Percentiles rank a stretch among this genome's conserved stretches.
These are phyloP conservation scores for Orthonyx spaldingii DNA, from an alignment of 2,113 vertebrate species.

Conservation along the genomic window DNA sequence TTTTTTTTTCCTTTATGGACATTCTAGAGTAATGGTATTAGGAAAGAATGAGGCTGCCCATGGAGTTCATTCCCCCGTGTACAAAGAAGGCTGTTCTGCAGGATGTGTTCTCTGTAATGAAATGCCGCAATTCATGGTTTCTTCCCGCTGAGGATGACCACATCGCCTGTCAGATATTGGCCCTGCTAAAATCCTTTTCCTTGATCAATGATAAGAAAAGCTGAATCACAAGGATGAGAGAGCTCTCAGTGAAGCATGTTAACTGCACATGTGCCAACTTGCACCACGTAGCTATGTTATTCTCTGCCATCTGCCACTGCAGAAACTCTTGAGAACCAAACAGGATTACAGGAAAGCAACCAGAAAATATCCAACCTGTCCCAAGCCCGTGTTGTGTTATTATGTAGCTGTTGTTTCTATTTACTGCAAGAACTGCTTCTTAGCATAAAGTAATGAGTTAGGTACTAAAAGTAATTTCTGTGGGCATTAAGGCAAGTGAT, in stretches of 20 bases:
- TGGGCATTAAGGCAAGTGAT: background rate
- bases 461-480: constrained; percentile 1
- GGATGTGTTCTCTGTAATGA: background rate
- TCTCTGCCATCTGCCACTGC: background rate
- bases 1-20: background rate
- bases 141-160: background rate
- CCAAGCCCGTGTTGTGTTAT: background rate
- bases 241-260: background rate
- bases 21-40: background rate
- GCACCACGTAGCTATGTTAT: fast-evolving
- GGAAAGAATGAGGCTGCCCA: background rate
- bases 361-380: background rate
- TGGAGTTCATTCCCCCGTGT: background rate
- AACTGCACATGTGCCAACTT: background rate
- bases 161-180: background rate
- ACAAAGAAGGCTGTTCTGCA: background rate
- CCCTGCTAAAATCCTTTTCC: background rate
- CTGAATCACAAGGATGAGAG: background rate
- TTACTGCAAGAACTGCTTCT: background rate
- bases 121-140: background rate
- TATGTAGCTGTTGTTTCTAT: background rate
- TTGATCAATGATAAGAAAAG: background rate
- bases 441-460: background rate
- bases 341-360: background rate
- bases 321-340: background rate